Evolutionary conservation across 2,113 vertebrate species (phyloP), one percentile per base, ranked within the genome.

Genomic region (Tyrannus savana): DNA sequence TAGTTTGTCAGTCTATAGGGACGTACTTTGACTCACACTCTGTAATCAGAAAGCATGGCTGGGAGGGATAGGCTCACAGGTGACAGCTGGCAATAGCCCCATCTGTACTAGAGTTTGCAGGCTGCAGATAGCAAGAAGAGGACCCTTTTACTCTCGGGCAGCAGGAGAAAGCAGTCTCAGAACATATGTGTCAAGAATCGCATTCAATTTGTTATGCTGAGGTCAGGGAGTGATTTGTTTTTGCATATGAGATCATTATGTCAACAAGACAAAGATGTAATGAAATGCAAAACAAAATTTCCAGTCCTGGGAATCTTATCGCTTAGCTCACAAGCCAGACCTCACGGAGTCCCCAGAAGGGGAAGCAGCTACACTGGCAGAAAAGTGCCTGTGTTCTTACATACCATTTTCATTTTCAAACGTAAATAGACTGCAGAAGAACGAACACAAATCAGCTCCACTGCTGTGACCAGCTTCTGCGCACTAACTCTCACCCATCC

Each of bases 221-320:
- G 73, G 31, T 80, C 83, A 90, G 79, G 19, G 79, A 50, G 81
- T 27, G 62, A 90, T 76, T 94, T 95, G 66, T 37, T 95, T 91
- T 95, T 95, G 60, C 35, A 41, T 85, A 86, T 94, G 96, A 97
- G 94, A 94, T 96, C 87, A 93, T 82, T 96, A 56, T 80, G 79
- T 96, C 92, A 92, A 95, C 74, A 95, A 72, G 60, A 95, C 10
- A 2, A 82, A 56, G 67, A 93, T 85, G 74, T 76, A 96, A 72
- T 24, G 60, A 95, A 96, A 93, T 71, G 74, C 63, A 91, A 94
- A 95, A 63, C 78, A 91, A 94, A 95, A 95, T 72, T 95, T 72
- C 35, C 66, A 64, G 86, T 71, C 93, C 67, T 94, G 83, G 91
- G 83, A 96, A 80, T 95, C 85, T 95, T 97, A 95, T 95, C 87